Evolutionary conservation across 2,888 invertebrate species (phyloP), one percentile per base, ranked within the genome.

Genomic region (Venustoraphidia nigricollis): DNA sequence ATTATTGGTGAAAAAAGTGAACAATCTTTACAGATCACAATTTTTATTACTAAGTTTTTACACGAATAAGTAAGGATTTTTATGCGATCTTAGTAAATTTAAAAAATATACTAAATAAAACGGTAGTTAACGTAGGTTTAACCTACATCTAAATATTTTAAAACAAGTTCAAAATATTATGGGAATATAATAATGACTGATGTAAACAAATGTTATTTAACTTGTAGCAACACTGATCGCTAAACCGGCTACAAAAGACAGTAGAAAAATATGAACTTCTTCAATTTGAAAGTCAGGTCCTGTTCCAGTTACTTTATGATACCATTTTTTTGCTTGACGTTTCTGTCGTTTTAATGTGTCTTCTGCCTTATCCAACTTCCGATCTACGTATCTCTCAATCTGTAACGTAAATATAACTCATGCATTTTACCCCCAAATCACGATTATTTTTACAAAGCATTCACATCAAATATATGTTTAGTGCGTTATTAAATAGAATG

Each of bases 321-420:
- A 88, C 89, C 88, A 90, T 59, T 76, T 77, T 58, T 80, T 81
- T 10, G 81, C 82, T 63, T 79, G 80, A 47, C 71, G 68, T 64
- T 83, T 75, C 56, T 81, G 81, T 59, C 79, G 77, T 67, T 80
- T 83, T 52, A 88, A 57, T 50, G 79, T 60, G 57, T 77, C 77
- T 67, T 88, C 88, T 47, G 85, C 87, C 69, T 83, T 82, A 61
- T 87, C 83, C 54, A 87, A 56, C 69, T 89, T 87, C 55, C 81
- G 79, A 63, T 89, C 88, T 53, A 89, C 79, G 72, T 72, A 88
- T 63, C 82, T 74, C 66, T 84, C 89, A 57, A 86, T 77, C 88
- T 89, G 70, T 44, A 75, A 64, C 57, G 56, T 52, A 54, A 57
- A 53, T 51, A 50, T 47, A 53, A 49, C 45, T 42, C 34, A 51